These are phyloP conservation scores for Zosterops borbonicus DNA, from an alignment of 2,113 vertebrate species.

Conservation along the genomic window DNA sequence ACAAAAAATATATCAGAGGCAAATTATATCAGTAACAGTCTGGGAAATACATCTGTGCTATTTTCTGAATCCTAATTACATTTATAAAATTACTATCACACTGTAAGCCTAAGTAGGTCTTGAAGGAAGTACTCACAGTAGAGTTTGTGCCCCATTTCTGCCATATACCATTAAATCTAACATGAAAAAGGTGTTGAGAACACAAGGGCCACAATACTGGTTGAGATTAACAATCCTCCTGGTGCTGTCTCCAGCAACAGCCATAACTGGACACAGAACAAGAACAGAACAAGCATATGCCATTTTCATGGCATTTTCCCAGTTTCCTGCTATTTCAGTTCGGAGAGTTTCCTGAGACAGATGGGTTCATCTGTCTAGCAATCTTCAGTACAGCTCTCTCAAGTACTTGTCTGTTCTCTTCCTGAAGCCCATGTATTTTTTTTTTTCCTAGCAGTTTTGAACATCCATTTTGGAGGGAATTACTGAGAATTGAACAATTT, in stretches of 20 bases:
- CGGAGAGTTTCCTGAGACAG: neutral
- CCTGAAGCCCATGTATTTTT: neutral
- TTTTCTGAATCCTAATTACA: neutral
- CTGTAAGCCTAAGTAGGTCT: neutral
- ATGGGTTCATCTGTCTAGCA: neutral
- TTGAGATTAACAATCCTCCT: neutral
- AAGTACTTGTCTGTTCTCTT: neutral
- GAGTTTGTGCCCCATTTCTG: neutral
- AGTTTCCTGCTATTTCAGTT: neutral
- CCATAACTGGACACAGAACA: neutral
- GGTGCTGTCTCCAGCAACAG: neutral
- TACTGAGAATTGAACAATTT: neutral
- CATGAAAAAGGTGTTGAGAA: neutral
- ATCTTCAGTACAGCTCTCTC: neutral
- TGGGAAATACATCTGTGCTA: neutral
- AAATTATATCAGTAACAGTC: neutral
- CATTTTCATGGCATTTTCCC: neutral
- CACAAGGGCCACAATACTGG: fast-evolving
- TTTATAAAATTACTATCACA: neutral
- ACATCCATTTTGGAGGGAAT: neutral
- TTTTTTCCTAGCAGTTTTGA: neutral
- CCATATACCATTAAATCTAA: neutral
- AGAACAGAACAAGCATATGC: neutral
- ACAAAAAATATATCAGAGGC: neutral
- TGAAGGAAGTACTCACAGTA: neutral